Percentiles rank a stretch among this genome's conserved stretches.
Conservation (phyloP, 2,113 vertebrate genomes). For the Tragelaphus imberbis region DNA sequence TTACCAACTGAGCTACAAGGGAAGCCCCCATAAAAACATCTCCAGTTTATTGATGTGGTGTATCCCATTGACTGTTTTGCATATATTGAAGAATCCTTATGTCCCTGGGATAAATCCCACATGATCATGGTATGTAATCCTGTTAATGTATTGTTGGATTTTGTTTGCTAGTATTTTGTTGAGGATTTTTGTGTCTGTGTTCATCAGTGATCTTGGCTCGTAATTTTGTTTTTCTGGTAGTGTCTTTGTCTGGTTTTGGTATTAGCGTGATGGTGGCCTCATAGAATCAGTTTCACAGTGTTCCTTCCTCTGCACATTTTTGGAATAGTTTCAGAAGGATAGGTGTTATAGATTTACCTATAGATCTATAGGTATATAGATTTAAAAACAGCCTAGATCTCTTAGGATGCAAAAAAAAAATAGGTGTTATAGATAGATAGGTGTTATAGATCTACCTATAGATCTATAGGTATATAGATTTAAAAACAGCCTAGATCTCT, state of each 20-base stretch:
- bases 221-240: not conserved
- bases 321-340: not conserved
- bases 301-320: not conserved
- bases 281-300: not conserved
- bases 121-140: not conserved
- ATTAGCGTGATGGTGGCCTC: not conserved
- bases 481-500: not conserved
- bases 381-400: too few species aligned
- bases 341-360: too few species aligned
- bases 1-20: not conserved
- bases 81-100: not conserved
- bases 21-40: not conserved
- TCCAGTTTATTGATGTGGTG: not conserved
- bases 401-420: too few species aligned
- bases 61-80: not conserved
- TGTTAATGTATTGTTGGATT: not conserved
- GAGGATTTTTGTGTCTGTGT: not conserved
- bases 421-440: too few species aligned
- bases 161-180: not conserved
- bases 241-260: not conserved
- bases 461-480: too few species aligned
- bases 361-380: too few species aligned
- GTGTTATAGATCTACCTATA: too few species aligned
- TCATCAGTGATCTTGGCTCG: not conserved
- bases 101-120: not conserved